Percentiles rank a stretch among this genome's conserved stretches.
Evolutionary conservation across 2,888 invertebrate genomes (phyloP).

Genomic region (Drosophila limbata): DNA sequence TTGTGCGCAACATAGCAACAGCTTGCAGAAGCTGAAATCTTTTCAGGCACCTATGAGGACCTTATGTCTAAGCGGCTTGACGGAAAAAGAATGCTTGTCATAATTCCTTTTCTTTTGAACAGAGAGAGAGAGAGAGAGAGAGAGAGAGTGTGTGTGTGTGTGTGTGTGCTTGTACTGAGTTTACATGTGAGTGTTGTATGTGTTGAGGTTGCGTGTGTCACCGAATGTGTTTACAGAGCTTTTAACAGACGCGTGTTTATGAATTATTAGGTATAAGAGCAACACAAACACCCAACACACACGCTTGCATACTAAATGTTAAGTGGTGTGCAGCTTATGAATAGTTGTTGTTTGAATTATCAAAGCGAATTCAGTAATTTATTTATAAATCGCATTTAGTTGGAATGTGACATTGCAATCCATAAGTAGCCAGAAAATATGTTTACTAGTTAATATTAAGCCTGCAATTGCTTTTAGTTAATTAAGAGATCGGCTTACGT

Average conservation of each 20-base stretch:
- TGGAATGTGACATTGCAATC: not conserved
- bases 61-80: conserved; percentile 39
- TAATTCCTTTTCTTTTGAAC: conserved; percentile 20
- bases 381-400: conserved; percentile 22
- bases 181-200: conserved; percentile 24
- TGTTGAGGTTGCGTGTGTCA: conserved; percentile 29
- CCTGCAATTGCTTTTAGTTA: conserved; percentile 22
- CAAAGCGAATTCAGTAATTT: conserved; percentile 54
- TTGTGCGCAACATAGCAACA: conserved; percentile 4
- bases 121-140: conserved; percentile 10
- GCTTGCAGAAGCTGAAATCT: not conserved
- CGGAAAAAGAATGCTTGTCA: conserved; percentile 12
- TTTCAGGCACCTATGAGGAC: conserved; percentile 20
- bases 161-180: conserved; percentile 1
- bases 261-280: conserved; percentile 47
- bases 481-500: conserved; percentile 12
- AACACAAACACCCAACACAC: conserved; percentile 3
- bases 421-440: conserved; percentile 13
- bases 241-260: conserved; percentile 49
- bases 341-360: conserved; percentile 23
- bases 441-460: conserved; percentile 15
- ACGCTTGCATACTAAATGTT: conserved; percentile 16
- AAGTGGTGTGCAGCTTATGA: conserved; percentile 10
- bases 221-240: conserved; percentile 31
- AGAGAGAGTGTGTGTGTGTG: conserved; percentile 4